Percentiles rank a stretch among this genome's conserved stretches.
phyloP scores from a whole-genome alignment of 92 coral and sea anemone genomes.

The Epizoanthus ramosus region DNA sequence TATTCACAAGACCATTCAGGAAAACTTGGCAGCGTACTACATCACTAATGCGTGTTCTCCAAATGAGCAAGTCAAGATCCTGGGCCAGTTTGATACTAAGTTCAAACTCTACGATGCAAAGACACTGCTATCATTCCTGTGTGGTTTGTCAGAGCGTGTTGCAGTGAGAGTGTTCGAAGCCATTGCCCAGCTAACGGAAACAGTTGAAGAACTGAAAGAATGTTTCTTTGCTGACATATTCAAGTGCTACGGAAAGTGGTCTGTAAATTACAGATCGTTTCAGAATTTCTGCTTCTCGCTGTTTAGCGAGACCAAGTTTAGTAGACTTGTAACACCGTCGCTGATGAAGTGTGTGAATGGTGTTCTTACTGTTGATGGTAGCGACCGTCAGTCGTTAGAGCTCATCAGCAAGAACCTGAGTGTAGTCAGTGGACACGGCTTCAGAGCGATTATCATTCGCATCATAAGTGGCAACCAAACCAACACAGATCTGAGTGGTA shows the following conservation, averaged over 20 bases:
- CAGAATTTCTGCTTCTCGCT: constrained; percentile 2
- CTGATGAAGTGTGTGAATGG: background rate
- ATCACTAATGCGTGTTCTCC: constrained; percentile 6
- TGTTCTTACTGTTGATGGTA: background rate
- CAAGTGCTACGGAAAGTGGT: background rate
- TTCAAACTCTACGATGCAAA: constrained; percentile 1
- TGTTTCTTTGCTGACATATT: background rate
- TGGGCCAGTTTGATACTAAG: background rate
- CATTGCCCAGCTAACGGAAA: background rate
- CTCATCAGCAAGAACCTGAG: background rate
- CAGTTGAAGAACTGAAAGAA: background rate
- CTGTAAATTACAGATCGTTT: constrained; percentile 6
- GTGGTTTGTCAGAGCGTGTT: background rate
- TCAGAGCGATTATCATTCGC: constrained; percentile 19
- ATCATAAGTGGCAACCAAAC: constrained; percentile 6
- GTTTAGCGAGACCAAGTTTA: background rate
- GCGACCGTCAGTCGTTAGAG: background rate
- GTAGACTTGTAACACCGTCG: background rate
- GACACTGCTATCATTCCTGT: background rate
- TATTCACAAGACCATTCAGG: constrained; percentile 48
- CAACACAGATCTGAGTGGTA: background rate
- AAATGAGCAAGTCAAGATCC: background rate
- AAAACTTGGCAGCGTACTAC: constrained; percentile 46
- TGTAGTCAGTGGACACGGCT: background rate
- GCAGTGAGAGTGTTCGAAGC: background rate